Evolutionary conservation across 2,797 vertebrate species (phyloP).

Genomic region (Phyllotis vaccarum): DNA sequence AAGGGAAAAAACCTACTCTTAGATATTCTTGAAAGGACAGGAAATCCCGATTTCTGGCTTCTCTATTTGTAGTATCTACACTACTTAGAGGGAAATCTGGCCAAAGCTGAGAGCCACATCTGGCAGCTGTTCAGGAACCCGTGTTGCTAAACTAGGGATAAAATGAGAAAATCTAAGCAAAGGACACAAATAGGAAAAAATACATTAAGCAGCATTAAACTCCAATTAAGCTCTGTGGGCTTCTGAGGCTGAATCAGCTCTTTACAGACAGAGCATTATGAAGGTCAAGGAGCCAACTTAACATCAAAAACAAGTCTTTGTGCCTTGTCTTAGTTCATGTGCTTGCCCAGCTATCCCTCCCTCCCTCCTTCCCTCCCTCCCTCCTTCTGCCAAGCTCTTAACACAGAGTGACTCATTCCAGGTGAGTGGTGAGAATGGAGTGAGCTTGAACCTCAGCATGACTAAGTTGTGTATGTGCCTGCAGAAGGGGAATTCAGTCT

Average conservation of each 20-base stretch:
- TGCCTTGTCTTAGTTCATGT: not conserved
- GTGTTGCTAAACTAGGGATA: slow-evolving; percentile 30
- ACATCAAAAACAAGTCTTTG: not conserved
- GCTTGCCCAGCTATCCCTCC: not conserved
- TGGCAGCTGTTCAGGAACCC: slow-evolving; percentile 44
- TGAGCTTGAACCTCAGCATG: not conserved
- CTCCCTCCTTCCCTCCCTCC: not conserved
- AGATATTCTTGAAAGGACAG: slow-evolving; percentile 30
- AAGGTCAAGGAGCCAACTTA: not conserved
- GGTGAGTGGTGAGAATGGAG: not conserved
- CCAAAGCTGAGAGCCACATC: slow-evolving; percentile 22
- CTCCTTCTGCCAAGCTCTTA: not conserved
- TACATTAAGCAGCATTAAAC: not conserved
- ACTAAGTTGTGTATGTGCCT: rapidly evolving
- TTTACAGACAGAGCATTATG: not conserved
- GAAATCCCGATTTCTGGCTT: slow-evolving; percentile 4
- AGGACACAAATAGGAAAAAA: not conserved
- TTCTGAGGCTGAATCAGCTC: not conserved
- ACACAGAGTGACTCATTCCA: not conserved
- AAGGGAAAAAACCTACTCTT: not conserved
- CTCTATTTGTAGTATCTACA: not conserved
- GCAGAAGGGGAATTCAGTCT: rapidly evolving
- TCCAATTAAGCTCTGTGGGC: not conserved
- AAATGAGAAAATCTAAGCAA: slow-evolving; percentile 28
- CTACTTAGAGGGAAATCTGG: not conserved